Evolutionary conservation across 30 jellyfish, hydroid and myxozoan genomes (phyloP), one percentile per base, ranked within the genome.

Genomic region (Hydra vulgaris): DNA sequence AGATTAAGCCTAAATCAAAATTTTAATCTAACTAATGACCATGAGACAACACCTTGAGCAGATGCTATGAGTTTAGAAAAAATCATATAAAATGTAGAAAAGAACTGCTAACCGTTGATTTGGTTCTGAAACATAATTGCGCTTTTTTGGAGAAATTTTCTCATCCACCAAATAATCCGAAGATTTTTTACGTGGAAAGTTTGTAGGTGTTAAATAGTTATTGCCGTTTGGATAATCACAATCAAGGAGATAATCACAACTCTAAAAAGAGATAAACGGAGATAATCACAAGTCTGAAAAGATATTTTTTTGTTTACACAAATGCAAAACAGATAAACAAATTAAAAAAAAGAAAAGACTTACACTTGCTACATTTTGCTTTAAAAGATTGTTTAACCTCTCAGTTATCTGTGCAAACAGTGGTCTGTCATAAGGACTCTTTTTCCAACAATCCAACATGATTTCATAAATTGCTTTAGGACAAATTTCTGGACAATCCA

Each of bases 401-500:
- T 88, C 92, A 40, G 66, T 61, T 20, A 94, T 76, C 61, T 84
- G 86, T 5, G 90, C 54, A 73, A 94, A 94, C 67, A 81, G 17
- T 7, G 99, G 99, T 55, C 99, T 72, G 19, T 66, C 66, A 23
- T 76, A 86, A 8, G 99, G 99, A 23, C 85, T 83, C 22, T 85
- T 87, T 21, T 69, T 84, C 99, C 99, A 94, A 81, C 99, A 94
- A 70, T 74, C 89, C 27, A 70, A 21, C 99, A 94, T 94, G 3
- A 94, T 72, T 1, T 61, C 89, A 77, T 94, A 94, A 72, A 87
- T 78, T 21, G 78, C 86, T 54, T 83, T 85, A 0, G 99, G 99
- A 78, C 99, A 94, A 69, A 72, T 26, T 18, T 94, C 95, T 18
- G 99, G 96, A 73, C 81, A 85, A 18, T 87, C 95, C 99, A 94